These are phyloP conservation scores for Oreochromis spilurus DNA, from an alignment of 2,113 vertebrate species.

Conservation along the genomic window DNA sequence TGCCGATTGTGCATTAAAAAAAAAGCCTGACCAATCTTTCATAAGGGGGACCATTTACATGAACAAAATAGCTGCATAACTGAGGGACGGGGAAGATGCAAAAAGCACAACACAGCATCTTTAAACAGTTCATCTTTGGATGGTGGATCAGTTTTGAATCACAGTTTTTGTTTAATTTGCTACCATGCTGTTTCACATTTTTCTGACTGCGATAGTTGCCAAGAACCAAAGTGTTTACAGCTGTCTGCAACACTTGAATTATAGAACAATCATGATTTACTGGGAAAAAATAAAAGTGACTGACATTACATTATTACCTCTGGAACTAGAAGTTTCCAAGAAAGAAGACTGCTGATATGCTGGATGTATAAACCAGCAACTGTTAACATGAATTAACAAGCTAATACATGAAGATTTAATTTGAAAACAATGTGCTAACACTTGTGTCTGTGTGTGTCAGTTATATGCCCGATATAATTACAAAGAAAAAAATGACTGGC, in stretches of 20 bases:
- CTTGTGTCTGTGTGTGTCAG: background rate
- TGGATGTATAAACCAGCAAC: background rate
- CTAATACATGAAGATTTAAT: background rate
- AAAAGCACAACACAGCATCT: background rate
- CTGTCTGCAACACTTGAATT: background rate
- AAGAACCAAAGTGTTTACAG: background rate
- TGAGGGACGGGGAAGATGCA: background rate
- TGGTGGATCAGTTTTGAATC: background rate
- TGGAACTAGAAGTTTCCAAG: background rate
- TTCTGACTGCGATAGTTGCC: background rate
- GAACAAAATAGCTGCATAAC: background rate
- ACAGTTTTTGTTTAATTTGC: background rate
- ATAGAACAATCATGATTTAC: background rate
- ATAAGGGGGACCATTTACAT: rapidly evolving
- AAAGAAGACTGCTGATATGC: background rate
- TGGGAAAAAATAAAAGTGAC: background rate
- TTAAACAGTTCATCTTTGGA: background rate
- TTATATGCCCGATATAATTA: background rate
- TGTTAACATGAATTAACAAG: background rate
- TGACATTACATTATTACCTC: background rate
- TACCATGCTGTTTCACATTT: background rate
- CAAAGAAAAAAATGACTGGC: background rate
- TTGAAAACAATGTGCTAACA: background rate
- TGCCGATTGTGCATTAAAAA: background rate
- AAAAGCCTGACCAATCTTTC: background rate